Evolutionary conservation across 2,797 vertebrate genomes (phyloP).

Genomic region (Mormyrus hasselquistii): DNA sequence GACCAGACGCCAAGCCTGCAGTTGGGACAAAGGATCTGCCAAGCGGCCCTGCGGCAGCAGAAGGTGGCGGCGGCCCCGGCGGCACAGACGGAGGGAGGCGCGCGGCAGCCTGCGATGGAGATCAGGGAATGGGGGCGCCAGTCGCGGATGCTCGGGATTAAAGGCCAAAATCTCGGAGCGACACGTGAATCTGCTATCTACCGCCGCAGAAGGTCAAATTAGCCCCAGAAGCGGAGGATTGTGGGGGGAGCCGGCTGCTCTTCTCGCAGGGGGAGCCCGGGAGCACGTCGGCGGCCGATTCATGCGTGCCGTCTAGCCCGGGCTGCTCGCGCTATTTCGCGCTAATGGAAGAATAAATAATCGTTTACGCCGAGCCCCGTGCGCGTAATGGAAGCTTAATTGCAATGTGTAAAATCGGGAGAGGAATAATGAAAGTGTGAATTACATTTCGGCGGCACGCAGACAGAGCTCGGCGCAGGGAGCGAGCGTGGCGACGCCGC

Average conservation of each 20-base stretch:
- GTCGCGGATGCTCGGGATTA: constrained; percentile 18
- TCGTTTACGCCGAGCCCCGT: constrained; percentile 20
- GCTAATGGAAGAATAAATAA: constrained; percentile 27
- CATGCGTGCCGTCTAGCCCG: constrained; percentile 12
- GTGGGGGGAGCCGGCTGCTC: constrained; percentile 12
- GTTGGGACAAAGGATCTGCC: constrained; percentile 33
- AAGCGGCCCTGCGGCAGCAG: constrained; percentile 22
- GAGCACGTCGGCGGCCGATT: constrained; percentile 23
- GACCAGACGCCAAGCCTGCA: constrained; percentile 26
- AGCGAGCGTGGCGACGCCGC: not conserved
- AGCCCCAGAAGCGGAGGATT: constrained; percentile 13
- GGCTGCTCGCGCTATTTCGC: constrained; percentile 19
- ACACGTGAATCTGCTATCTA: constrained; percentile 21
- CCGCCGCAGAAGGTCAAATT: constrained; percentile 24
- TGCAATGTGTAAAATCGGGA: constrained; percentile 23
- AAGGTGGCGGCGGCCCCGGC: constrained; percentile 20
- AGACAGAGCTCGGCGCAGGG: not conserved
- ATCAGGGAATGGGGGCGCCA: constrained; percentile 24
- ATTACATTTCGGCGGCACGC: constrained; percentile 15
- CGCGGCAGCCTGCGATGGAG: constrained; percentile 25
- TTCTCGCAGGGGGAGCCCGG: constrained; percentile 15
- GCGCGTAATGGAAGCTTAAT: constrained; percentile 27
- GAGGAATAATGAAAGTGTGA: constrained; percentile 28
- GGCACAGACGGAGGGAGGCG: constrained; percentile 20
- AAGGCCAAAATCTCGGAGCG: constrained; percentile 19